Conservation (phyloP, 1,140 invertebrate genomes). For the Psix sp. region DNA sequence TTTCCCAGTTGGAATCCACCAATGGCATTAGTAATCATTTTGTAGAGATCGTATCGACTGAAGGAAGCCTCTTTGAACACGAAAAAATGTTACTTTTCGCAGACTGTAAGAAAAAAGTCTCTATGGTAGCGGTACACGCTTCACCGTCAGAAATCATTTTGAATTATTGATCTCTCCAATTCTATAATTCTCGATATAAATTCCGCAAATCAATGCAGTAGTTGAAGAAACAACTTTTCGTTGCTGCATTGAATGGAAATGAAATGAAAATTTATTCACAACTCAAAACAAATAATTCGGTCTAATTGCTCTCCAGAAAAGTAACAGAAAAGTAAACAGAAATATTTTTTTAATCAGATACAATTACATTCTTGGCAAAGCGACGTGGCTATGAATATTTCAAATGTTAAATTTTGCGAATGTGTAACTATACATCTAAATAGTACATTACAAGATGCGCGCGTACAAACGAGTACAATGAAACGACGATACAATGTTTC, state of each 20-base stretch:
- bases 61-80: conserved; percentile 33
- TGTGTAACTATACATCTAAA: conserved; percentile 30
- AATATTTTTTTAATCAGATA: conserved; percentile 44
- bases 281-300: conserved; percentile 10
- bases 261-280: not conserved
- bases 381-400: conserved; percentile 30
- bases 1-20: conserved; percentile 78
- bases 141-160: too few species aligned
- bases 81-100: conserved; percentile 19
- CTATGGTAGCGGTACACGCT: too few species aligned
- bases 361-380: conserved; percentile 37
- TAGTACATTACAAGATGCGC: conserved; percentile 13
- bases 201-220: too few species aligned
- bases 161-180: too few species aligned
- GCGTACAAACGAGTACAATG: conserved; percentile 4
- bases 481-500: conserved; percentile 34
- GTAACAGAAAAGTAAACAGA: conserved; percentile 30
- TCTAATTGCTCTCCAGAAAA: conserved; percentile 14
- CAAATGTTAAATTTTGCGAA: conserved; percentile 27
- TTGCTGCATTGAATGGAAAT: too few species aligned
- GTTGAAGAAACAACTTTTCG: too few species aligned
- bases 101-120: too few species aligned
- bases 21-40: conserved; percentile 78
- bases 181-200: too few species aligned
- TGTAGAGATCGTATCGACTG: conserved; percentile 80